Conservation (phyloP, 2,888 invertebrate species). For the Tortrix viridana region DNA sequence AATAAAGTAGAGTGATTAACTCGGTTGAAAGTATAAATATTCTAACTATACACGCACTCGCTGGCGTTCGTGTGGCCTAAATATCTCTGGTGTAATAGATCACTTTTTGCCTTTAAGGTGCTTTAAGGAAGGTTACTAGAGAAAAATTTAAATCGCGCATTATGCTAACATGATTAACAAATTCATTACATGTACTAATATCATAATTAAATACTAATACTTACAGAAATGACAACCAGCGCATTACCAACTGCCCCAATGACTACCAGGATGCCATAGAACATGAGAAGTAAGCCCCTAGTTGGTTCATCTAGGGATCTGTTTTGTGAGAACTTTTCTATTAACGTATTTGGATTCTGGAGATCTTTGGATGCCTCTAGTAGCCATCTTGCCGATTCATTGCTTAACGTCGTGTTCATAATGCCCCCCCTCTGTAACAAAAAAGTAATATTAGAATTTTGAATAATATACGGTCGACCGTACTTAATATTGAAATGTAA, state of each 20-base stretch:
- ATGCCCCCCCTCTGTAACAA: slow-evolving; percentile 71
- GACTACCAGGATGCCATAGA: slow-evolving; percentile 90
- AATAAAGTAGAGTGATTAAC: no score
- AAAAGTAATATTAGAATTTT: not conserved
- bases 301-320: slow-evolving; percentile 89
- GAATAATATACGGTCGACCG: no score
- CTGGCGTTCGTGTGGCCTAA: no score
- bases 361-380: slow-evolving; percentile 74
- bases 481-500: no score
- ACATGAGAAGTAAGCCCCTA: slow-evolving; percentile 86
- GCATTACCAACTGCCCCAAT: slow-evolving; percentile 94
- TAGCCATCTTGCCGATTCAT: slow-evolving; percentile 73
- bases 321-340: slow-evolving; percentile 87
- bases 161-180: no score
- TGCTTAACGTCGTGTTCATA: slow-evolving; percentile 65
- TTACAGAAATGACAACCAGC: slow-evolving; percentile 89
- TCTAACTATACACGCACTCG: no score
- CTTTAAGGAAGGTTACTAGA: no score
- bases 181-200: no score
- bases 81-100: no score
- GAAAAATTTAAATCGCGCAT: no score
- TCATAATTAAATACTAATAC: slow-evolving; percentile 45
- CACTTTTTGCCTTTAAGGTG: no score
- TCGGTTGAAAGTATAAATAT: no score
- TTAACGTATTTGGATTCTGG: slow-evolving; percentile 73